phyloP scores from a whole-genome alignment of 2,888 invertebrate species.

The Fabriciana adippe region DNA sequence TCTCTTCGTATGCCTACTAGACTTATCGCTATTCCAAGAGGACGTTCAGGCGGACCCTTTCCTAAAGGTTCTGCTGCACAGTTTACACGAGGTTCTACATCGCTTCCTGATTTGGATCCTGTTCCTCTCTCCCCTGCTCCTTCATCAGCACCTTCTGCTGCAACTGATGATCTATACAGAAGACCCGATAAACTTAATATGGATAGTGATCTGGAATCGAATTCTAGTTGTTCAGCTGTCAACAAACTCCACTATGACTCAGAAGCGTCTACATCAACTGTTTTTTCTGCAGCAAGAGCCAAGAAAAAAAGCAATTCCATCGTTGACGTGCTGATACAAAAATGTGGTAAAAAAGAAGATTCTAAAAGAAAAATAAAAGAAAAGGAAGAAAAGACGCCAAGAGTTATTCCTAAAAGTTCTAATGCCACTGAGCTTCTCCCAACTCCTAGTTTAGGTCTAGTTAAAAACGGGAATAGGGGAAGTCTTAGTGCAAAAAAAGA shows the following conservation, averaged over 20 bases:
- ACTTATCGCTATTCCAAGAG: constrained; percentile 89
- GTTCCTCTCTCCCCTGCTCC: constrained; percentile 87
- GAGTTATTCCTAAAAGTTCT: constrained; percentile 81
- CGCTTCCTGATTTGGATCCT: constrained; percentile 89
- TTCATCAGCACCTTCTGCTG: constrained; percentile 82
- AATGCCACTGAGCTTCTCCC: constrained; percentile 82
- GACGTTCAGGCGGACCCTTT: constrained; percentile 81
- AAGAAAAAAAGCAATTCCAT: constrained; percentile 82
- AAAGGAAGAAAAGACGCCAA: constrained; percentile 79
- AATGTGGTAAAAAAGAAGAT: constrained; percentile 83
- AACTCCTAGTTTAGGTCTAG: constrained; percentile 83
- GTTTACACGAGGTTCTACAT: constrained; percentile 86
- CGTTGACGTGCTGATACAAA: constrained; percentile 85
- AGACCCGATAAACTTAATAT: constrained; percentile 74
- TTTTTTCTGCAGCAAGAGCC: constrained; percentile 82
- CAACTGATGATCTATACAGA: constrained; percentile 81
- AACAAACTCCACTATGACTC: constrained; percentile 84
- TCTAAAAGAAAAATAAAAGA: constrained; percentile 79
- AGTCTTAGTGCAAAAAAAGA: constrained; percentile 70
- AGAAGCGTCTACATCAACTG: constrained; percentile 85
- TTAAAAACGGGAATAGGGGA: constrained; percentile 69
- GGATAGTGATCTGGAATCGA: constrained; percentile 86
- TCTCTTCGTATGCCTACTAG: constrained; percentile 91
- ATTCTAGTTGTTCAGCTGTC: constrained; percentile 83
- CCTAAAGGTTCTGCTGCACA: constrained; percentile 59